Evolutionary conservation across 2,888 invertebrate genomes (phyloP), one percentile per base, ranked within the genome.

Genomic region (Caenorhabditis macrosperma): DNA sequence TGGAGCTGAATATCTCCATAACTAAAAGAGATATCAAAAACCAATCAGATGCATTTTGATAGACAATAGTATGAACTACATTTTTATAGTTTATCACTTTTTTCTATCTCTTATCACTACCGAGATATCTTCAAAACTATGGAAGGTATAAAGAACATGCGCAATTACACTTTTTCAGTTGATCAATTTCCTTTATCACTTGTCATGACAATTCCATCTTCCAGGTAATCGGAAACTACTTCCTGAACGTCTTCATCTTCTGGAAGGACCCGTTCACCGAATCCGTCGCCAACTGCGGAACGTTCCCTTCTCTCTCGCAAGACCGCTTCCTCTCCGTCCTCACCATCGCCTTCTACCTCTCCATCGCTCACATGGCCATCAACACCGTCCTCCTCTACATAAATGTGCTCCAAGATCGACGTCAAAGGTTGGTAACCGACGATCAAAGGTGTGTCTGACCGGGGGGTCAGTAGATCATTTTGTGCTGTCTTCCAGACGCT

Each of bases 361-460:
- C n/a, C 30, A 46, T 72, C 24, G 71, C 24, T n/a, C 48, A 78
- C 48, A 78, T 78, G 63, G 9, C 35, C 10, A 35, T 78, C 20
- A 63, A 66, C 50, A 22, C 60, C 26, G 35, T 57, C 20, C 41
- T 78, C 24, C 60, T 78, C 1, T 46, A 28, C 38, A 28, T 59
- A 4, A 78, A 69, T 26, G 17, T 63, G 0, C 7, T 22, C 15
- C 77, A 69, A 46, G 71, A 78, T 20, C 57, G 69, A 20, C 64
- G 50, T 20, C 74, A 74, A 50, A 74, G 74, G 74, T 74, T 64
- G 63, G 72, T 72, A n/a, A 48, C 59, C 26, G 48, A 59, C 30
- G 59, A 54, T 24, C 64, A 60, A 67, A 66, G 75, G 66, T 75
- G 44, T 46, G 52, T 44, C 46, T n/a, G n/a, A n/a, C n/a, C 38